Conservation (phyloP, 2,113 vertebrate genomes). For the Chrysemys picta region DNA sequence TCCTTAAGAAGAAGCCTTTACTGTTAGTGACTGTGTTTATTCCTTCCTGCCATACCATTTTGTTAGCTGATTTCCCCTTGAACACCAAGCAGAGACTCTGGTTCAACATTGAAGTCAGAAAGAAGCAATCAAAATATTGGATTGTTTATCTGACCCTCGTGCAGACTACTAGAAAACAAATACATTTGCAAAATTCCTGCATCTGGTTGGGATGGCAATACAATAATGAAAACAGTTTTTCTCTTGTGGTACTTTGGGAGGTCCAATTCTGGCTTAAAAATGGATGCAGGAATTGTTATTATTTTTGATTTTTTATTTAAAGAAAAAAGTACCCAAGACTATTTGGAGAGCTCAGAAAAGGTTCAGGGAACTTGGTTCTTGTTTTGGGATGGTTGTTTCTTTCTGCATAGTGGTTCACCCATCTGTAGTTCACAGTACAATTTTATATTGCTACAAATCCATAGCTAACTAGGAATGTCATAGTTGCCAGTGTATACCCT, state of each 20-base stretch:
- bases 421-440: neutral
- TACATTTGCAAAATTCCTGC: neutral
- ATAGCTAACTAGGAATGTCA: neutral
- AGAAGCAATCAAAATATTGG: neutral
- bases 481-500: neutral
- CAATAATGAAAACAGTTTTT: neutral
- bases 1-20: neutral
- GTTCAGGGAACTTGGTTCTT: neutral
- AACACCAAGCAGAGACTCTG: neutral
- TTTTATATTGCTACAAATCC: neutral
- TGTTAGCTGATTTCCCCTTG: neutral
- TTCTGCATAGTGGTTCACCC: neutral
- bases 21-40: neutral
- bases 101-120: neutral
- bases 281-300: neutral
- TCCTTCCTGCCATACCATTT: neutral
- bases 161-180: too few relatives aligned
- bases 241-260: neutral
- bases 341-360: neutral
- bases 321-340: neutral
- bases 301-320: neutral
- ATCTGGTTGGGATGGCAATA: neutral
- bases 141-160: neutral
- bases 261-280: neutral
- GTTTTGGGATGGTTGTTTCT: neutral